Evolutionary conservation across 2,113 vertebrate species (phyloP).

Genomic region (Engraulis encrasicolus): DNA sequence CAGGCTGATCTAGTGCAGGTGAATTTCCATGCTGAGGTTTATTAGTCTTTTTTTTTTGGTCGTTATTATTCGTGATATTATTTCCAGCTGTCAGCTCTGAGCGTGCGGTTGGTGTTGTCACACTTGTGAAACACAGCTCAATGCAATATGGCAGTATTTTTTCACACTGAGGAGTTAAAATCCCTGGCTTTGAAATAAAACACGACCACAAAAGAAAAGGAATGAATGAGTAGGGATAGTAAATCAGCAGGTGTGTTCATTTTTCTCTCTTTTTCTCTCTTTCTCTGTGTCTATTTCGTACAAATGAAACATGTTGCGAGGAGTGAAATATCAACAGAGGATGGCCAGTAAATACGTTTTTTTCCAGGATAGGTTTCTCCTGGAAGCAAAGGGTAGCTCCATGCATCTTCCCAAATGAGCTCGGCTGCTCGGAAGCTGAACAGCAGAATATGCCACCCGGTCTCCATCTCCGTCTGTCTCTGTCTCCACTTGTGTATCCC

Average conservation of each 20-base stretch:
- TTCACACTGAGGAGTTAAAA: background rate
- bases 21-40: no score
- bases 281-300: no score
- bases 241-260: background rate
- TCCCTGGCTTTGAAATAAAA: background rate
- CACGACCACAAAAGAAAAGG: background rate
- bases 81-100: background rate
- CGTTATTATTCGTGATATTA: background rate
- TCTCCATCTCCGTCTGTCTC: slow-evolving; percentile 24
- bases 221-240: background rate
- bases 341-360: slow-evolving; percentile 57
- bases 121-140: background rate
- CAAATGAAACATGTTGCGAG: slow-evolving; percentile 50
- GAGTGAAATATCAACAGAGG: slow-evolving; percentile 57
- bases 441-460: slow-evolving; percentile 9
- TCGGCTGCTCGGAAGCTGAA: no score
- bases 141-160: slow-evolving; percentile 5
- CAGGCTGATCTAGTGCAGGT: no score
- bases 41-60: background rate
- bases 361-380: slow-evolving; percentile 62
- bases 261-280: no score
- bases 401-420: slow-evolving; percentile 64
- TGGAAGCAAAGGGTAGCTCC: slow-evolving; percentile 52
- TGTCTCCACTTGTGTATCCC: slow-evolving; percentile 40
- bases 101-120: background rate